These are phyloP conservation scores for Atethmia centrago DNA, from an alignment of 2,888 invertebrate genomes.

Conservation along the genomic window DNA sequence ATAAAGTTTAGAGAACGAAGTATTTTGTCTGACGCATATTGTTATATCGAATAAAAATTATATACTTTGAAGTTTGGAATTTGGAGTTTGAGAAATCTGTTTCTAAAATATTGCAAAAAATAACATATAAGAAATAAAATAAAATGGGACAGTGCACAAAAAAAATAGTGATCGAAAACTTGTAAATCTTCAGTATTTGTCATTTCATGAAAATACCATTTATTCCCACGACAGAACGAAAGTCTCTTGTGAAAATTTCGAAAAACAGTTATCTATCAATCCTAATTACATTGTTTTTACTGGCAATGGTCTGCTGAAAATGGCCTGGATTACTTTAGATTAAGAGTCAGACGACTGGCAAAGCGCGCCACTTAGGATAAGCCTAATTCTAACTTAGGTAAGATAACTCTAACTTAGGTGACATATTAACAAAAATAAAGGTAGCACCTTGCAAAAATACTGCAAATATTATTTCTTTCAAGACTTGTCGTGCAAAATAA, in stretches of 20 bases:
- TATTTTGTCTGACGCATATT: not conserved
- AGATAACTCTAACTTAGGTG: constrained; percentile 11
- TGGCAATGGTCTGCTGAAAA: not conserved
- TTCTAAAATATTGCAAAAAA: not conserved
- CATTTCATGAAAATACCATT: not conserved
- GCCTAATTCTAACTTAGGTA: constrained; percentile 11
- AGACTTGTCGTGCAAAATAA: constrained; percentile 19
- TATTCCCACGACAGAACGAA: not conserved
- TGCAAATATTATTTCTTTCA: not conserved
- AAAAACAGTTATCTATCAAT: constrained; percentile 8
- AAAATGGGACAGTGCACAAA: too few relatives aligned
- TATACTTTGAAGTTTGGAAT: not conserved
- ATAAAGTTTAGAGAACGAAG: constrained; percentile 12
- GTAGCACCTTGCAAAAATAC: not conserved
- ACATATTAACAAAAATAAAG: not conserved
- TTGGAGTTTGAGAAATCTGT: not conserved
- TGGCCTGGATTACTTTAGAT: constrained; percentile 9
- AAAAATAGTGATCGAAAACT: not conserved
- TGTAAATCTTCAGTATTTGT: not conserved
- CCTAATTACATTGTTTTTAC: constrained; percentile 30
- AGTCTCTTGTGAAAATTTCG: not conserved
- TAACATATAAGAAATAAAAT: not conserved
- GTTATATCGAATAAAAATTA: constrained; percentile 7
- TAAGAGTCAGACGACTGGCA: not conserved
- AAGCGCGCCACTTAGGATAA: constrained; percentile 3